phyloP scores from a whole-genome alignment of 2,888 invertebrate genomes.

The Mesorhabditis sp. region DNA sequence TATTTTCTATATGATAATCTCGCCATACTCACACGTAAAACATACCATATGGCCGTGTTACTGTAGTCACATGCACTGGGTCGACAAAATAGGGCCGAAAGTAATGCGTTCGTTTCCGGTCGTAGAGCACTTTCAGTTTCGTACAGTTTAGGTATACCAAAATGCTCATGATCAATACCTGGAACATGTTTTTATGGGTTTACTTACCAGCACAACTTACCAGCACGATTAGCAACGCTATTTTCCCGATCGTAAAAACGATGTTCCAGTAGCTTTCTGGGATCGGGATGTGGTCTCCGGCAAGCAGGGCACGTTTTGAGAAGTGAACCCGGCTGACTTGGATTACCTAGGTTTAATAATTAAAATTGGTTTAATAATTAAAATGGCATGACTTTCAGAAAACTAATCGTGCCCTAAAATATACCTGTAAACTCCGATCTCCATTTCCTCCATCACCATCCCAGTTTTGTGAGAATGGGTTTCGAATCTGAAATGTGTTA shows the following conservation, averaged over 20 bases:
- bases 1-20: background rate
- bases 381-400: too few species aligned
- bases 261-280: conserved; percentile 24
- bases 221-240: conserved; percentile 27
- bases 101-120: conserved; percentile 39
- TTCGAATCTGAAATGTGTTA: background rate
- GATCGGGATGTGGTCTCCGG: background rate
- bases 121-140: conserved; percentile 33
- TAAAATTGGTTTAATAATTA: background rate
- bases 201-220: conserved; percentile 8
- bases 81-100: conserved; percentile 39
- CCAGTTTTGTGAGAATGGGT: conserved; percentile 9
- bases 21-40: background rate
- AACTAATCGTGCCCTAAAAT: too few species aligned
- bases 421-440: too few species aligned
- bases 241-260: conserved; percentile 30
- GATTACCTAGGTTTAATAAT: conserved; percentile 21
- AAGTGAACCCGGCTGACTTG: conserved; percentile 29
- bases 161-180: conserved; percentile 35
- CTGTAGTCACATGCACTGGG: conserved; percentile 14
- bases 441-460: background rate
- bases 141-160: conserved; percentile 44
- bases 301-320: conserved; percentile 21
- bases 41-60: background rate
- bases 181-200: background rate